Percentiles rank a stretch among this genome's conserved stretches.
Evolutionary conservation across 2,113 vertebrate species (phyloP).

Genomic region (Halichoeres trimaculatus): DNA sequence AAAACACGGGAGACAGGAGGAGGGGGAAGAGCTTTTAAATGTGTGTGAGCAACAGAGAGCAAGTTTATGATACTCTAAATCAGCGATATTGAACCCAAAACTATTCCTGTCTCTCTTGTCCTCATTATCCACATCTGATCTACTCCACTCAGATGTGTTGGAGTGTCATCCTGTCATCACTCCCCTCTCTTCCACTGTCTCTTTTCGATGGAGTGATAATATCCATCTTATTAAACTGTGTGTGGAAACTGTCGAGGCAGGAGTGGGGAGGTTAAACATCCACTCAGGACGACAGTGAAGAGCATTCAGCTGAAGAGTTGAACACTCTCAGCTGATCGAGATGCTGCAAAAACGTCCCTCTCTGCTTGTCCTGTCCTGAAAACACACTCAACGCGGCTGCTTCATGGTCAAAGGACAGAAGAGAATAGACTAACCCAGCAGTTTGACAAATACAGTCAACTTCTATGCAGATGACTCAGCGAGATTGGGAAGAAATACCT

Average conservation of each 20-base stretch:
- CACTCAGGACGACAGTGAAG: constrained; percentile 25
- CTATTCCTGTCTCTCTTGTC: neutral
- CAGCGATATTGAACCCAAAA: neutral
- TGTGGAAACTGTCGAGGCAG: constrained; percentile 18
- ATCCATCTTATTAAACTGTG: constrained; percentile 25
- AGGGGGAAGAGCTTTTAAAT: neutral
- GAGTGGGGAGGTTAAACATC: constrained; percentile 50
- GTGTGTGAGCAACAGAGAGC: neutral
- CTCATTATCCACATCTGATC: constrained; percentile 22
- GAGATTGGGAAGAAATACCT: no score
- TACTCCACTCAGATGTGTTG: constrained; percentile 10
- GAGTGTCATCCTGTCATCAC: constrained; percentile 19
- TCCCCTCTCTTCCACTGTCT: neutral
- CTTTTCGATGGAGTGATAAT: constrained; percentile 29
- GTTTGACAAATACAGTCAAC: neutral
- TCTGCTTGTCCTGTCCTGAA: constrained; percentile 1
- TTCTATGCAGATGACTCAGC: neutral
- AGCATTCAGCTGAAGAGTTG: constrained; percentile 20
- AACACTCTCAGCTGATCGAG: constrained; percentile 10
- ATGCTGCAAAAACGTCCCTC: neutral
- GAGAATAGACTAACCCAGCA: neutral
- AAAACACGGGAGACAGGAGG: neutral
- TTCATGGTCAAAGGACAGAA: neutral
- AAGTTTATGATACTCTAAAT: neutral
- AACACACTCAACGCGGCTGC: neutral